Conservation (phyloP, 2,797 vertebrate genomes). For the Hoplostethus atlanticus region DNA sequence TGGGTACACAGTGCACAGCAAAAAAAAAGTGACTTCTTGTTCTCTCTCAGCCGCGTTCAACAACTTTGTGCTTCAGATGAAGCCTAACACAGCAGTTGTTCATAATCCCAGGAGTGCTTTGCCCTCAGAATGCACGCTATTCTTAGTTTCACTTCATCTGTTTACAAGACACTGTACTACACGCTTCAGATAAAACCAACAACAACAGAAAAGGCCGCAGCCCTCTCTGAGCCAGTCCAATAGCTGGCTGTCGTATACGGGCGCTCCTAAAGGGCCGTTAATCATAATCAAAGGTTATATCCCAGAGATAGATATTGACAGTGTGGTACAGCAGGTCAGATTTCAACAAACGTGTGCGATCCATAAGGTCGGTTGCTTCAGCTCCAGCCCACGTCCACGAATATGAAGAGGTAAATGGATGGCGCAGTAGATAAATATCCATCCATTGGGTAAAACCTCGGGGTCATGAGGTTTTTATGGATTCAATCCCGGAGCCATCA, state of each 20-base stretch:
- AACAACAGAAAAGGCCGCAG: background rate
- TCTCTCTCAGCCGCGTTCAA: constrained; percentile 50
- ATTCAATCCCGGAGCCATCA: constrained; percentile 50
- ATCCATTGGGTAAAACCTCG: constrained; percentile 20
- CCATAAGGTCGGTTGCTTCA: constrained; percentile 48
- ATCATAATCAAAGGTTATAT: constrained; percentile 52
- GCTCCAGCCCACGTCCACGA: constrained; percentile 8
- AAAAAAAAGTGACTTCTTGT: constrained; percentile 32
- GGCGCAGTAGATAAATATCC: constrained; percentile 19
- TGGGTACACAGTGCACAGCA: constrained; percentile 24
- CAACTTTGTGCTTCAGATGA: constrained; percentile 56
- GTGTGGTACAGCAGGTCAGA: constrained; percentile 38
- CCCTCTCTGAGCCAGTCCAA: background rate
- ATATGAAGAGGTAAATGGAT: constrained; percentile 41
- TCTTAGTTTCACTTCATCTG: constrained; percentile 66
- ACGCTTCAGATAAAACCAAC: constrained; percentile 9
- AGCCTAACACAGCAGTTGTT: constrained; percentile 60
- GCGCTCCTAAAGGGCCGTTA: constrained; percentile 38
- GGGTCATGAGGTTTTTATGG: constrained; percentile 57
- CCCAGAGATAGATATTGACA: constrained; percentile 49
- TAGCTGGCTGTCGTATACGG: constrained; percentile 32
- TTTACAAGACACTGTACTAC: constrained; percentile 47
- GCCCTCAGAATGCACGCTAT: constrained; percentile 56
- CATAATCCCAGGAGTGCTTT: constrained; percentile 54
- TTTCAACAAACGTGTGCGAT: constrained; percentile 39